Base-by-base conservation (phyloP, 1,140 invertebrate species). In the Colletes gigas region DNA sequence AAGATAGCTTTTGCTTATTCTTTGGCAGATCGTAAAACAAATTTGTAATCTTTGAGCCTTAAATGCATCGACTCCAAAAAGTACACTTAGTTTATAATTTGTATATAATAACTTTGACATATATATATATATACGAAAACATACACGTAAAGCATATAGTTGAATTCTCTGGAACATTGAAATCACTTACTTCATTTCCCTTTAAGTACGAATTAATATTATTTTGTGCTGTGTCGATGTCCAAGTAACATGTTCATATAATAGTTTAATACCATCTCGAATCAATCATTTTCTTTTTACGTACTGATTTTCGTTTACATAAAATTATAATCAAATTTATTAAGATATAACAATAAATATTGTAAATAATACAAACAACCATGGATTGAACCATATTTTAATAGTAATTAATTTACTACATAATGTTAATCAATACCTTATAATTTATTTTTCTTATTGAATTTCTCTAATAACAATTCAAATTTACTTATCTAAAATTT, bases 141-240 rank as follows among this genome's bases (percentile, higher is more conserved):
- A 14, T 66, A 74, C 70, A 80, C 55, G 50, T 30, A 77, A 77
- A 72, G 59, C 59, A 44, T 68, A 52, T 19, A 81, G 78, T 73
- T 55, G 77, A 73, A 78, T 72, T 78, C 59, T 72, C 69, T 72
- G 68, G 62, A 68, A 65, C 59, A 63, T 54, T 74, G 12, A 72
- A 59, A 47, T 80, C 39, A 66, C 47, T 78, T 78, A 52, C 30
- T 74, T 74, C 44, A 47, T 15, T 65, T 52, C 65, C n/a, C 21
- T 78, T 44, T 10, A 12, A 47, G 14, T 55, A 50, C 50, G 8
- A 57, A 65, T 44, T 15, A n/a, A 65, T 57, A 3, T 50, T 8
- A 66, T 30, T 50, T 21, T 30, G 4, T 21, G n/a, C 30, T 78
- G 50, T 72, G 75, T 78, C 67, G 39, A 71, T 78, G 75, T 78